Evolutionary conservation across 2,888 invertebrate genomes (phyloP).

Genomic region (Latheticus oryzae): DNA sequence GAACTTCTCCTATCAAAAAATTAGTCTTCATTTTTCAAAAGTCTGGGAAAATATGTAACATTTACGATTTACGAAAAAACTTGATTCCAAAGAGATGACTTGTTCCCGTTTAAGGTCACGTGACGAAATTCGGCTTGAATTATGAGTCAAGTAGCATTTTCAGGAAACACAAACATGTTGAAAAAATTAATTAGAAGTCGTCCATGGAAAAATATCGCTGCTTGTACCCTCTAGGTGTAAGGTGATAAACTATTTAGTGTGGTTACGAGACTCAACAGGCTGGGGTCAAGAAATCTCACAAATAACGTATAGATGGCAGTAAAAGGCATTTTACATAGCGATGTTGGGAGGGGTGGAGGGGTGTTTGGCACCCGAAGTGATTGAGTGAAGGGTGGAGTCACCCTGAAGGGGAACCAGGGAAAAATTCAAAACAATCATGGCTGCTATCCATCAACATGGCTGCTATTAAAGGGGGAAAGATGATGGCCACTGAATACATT

Average conservation of each 20-base stretch:
- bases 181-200: too few relatives aligned
- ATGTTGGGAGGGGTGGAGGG: conserved; percentile 60
- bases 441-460: conserved; percentile 73
- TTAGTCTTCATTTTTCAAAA: too few relatives aligned
- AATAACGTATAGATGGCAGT: conserved; percentile 66
- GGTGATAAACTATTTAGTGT: conserved; percentile 63
- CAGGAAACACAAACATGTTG: too few relatives aligned
- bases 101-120: too few relatives aligned
- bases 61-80: too few relatives aligned
- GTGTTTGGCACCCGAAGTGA: conserved; percentile 64
- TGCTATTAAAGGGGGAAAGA: conserved; percentile 52
- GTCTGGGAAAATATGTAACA: too few relatives aligned
- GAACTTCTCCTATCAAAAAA: too few relatives aligned
- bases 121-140: too few relatives aligned
- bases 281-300: conserved; percentile 64
- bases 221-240: conserved; percentile 63
- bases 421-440: conserved; percentile 70
- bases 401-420: conserved; percentile 60
- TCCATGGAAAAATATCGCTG: conserved; percentile 22
- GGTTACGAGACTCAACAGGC: conserved; percentile 55
- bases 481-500: conserved; percentile 50
- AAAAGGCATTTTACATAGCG: conserved; percentile 56
- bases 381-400: conserved; percentile 73
- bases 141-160: too few relatives aligned
- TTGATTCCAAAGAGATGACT: too few relatives aligned